Percentiles rank a stretch among this genome's conserved stretches.
Evolutionary conservation across 2,888 invertebrate species (phyloP).

Genomic region (Dorcus parallelipipedus): DNA sequence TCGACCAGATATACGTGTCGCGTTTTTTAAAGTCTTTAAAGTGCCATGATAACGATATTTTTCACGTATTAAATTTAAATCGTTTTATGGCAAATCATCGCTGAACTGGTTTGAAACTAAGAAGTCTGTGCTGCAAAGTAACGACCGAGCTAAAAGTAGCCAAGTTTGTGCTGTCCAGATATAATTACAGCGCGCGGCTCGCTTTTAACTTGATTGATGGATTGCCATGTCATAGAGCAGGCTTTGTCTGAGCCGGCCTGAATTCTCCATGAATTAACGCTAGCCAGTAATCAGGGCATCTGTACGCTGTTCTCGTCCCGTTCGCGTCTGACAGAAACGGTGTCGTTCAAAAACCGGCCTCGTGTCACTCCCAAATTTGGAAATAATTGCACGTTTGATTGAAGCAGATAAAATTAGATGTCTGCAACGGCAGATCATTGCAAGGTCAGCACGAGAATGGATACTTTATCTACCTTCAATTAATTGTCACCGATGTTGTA

Average conservation of each 20-base stretch:
- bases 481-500: no score
- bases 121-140: not conserved
- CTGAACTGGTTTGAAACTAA: not conserved
- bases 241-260: constrained; percentile 29
- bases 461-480: no score
- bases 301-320: constrained; percentile 4
- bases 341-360: not conserved
- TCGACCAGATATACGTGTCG: no score
- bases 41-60: no score
- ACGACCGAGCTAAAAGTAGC: constrained; percentile 9
- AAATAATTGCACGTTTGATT: not conserved
- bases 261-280: not conserved
- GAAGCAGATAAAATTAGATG: not conserved
- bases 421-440: not conserved
- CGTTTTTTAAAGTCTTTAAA: no score
- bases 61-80: not conserved
- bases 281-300: constrained; percentile 2
- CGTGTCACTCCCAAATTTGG: constrained; percentile 4
- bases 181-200: constrained; percentile 35
- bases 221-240: constrained; percentile 16
- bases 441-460: not conserved
- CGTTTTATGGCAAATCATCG: not conserved
- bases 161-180: constrained; percentile 31
- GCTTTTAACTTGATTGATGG: constrained; percentile 26
- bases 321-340: not conserved